Evolutionary conservation across 1,140 invertebrate species (phyloP).

Genomic region (Lasaia peninsularis): DNA sequence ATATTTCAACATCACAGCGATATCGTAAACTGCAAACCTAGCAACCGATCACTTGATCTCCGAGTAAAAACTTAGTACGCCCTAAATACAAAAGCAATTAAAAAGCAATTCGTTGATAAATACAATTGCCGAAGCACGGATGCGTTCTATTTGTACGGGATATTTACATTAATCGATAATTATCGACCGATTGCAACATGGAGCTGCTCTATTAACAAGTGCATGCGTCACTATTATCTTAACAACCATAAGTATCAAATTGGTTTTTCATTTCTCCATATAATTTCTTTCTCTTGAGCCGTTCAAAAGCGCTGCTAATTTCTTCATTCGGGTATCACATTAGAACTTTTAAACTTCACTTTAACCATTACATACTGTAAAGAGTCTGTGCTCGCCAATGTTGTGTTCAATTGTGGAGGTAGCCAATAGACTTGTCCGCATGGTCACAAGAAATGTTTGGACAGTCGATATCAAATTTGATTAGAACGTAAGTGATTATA

Average conservation of each 20-base stretch:
- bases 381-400: too few relatives aligned
- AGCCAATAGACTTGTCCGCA: too few relatives aligned
- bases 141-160: constrained; percentile 43
- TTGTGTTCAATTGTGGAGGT: too few relatives aligned
- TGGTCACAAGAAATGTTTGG: too few relatives aligned
- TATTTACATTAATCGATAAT: constrained; percentile 24
- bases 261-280: neutral
- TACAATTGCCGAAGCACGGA: constrained; percentile 43
- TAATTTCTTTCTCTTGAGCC: too few relatives aligned
- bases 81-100: constrained; percentile 40
- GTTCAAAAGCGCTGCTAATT: too few relatives aligned
- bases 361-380: too few relatives aligned
- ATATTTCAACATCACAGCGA: too few relatives aligned
- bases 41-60: neutral
- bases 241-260: neutral
- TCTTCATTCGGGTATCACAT: too few relatives aligned
- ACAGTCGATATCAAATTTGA: too few relatives aligned
- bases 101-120: constrained; percentile 51
- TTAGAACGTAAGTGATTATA: too few relatives aligned
- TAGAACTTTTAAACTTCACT: too few relatives aligned
- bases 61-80: neutral
- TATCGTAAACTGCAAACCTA: neutral
- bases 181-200: constrained; percentile 44
- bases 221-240: constrained; percentile 28
- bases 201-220: constrained; percentile 32